Base-by-base conservation (phyloP, 2,888 invertebrate genomes). In the Synanthedon tipuliformis region DNA sequence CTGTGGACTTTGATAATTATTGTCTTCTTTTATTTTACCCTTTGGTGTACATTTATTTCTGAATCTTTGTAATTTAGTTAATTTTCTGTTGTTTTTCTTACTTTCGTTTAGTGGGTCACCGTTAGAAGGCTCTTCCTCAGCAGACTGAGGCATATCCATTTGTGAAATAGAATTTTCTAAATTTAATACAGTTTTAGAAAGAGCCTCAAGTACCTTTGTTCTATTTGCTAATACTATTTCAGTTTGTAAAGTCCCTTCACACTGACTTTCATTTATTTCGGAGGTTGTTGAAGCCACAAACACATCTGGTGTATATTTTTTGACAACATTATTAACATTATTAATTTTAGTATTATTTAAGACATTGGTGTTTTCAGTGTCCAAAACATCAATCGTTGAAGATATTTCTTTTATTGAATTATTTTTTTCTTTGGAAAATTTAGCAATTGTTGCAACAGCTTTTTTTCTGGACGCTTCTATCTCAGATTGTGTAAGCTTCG, bases 31-130 rank as follows among this genome's bases (percentile, higher is more conserved):
- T 55, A 83, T 83, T 65, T 84, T 85, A 59, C 62, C 62, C 62
- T 71, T 80, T 1, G 81, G 76, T 55, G 68, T 18, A 55, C 80
- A 59, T 54, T 67, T 73, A 16, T 68, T 67, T 52, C 71, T 73
- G 11, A 81, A 56, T 62, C 69, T 78, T 50, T 74, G 71, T 57
- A 85, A 64, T 56, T 71, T 76, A 15, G 74, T 71, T 55, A 69
- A 56, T 62, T 75, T 81, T 54, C 40, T 27, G 34, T 50, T 16
- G 55, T 13, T 45, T 45, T 13, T 34, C 8, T 34, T 34, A 34
- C 34, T 34, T 34, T 34, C 45, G 4, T 8, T 15, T 13, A 45
- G 45, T 7, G 8, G 7, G 3, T n/a, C n/a, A 45, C n/a, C 12
- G 12, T 10, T 41, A 23, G 4, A 5, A 4, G 12, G 13, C 41